Percentiles rank a stretch among this genome's conserved stretches.
These are phyloP conservation scores for Euwallacea fornicatus DNA, from an alignment of 1,140 invertebrate species.

Conservation along the genomic window DNA sequence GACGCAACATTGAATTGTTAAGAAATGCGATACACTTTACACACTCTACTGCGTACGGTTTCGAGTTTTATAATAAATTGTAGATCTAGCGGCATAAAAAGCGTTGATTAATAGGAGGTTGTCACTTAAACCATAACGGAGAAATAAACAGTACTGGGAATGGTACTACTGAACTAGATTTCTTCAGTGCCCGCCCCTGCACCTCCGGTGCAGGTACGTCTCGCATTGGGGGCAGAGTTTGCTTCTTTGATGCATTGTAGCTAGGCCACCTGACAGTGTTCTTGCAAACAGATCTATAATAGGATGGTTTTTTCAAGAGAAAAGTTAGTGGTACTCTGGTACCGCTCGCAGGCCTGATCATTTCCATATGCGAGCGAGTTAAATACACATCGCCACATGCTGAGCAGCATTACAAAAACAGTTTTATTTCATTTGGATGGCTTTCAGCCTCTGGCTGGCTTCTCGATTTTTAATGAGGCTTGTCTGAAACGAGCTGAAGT, in stretches of 20 bases:
- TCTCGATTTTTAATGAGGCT: neutral
- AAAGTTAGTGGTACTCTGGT: neutral
- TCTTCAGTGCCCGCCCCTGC: neutral
- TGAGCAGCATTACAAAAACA: slow-evolving; percentile 25
- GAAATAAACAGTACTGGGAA: slow-evolving; percentile 8
- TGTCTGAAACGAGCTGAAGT: neutral
- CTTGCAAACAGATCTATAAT: neutral
- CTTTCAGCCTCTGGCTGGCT: neutral
- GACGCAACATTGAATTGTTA: no score
- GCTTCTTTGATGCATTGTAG: neutral
- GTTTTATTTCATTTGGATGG: slow-evolving; percentile 24
- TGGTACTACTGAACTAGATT: neutral
- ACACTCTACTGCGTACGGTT: no score
- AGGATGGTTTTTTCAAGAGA: neutral
- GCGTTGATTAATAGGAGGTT: slow-evolving; percentile 15
- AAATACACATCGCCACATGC: slow-evolving; percentile 29
- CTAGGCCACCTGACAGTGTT: neutral
- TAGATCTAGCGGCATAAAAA: slow-evolving; percentile 4
- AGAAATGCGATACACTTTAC: no score
- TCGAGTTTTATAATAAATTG: slow-evolving; percentile 2
- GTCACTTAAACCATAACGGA: slow-evolving; percentile 12
- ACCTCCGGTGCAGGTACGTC: no score
- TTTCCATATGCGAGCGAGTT: slow-evolving; percentile 20
- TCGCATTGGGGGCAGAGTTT: neutral
- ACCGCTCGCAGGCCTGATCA: slow-evolving; percentile 8